Base-by-base conservation (phyloP, 2,113 vertebrate species). In the Chionis minor region DNA sequence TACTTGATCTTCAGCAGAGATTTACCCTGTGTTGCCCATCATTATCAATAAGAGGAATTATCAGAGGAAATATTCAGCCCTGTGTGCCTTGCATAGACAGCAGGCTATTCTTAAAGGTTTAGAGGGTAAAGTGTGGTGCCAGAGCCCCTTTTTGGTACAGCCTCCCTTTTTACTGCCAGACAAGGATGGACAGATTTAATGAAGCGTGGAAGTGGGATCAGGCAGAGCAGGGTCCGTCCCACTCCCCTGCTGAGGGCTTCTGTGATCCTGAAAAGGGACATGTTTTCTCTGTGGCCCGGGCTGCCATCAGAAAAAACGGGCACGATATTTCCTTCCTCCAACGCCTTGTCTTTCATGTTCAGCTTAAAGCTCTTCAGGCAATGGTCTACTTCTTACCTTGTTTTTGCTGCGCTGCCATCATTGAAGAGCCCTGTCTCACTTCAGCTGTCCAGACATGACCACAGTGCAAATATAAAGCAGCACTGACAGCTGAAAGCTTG, bases 401-500 rank as follows among this genome's bases (percentile, higher is more conserved):
- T 51, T 88, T 94, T 81, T 63, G 62, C 74, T 66, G 24, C 77
- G 30, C 71, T 92, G 67, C 80, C 79, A 38, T 80, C 81, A 66
- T 3, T 63, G 75, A 58, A 90, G 85, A 81, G 56, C 74, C 26
- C 38, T 72, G 79, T 73, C 59, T 96, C 82, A 55, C 40, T 93
- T 92, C 63, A 71, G 75, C 75, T 88, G 58, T 90, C 82, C 80
- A 86, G 90, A 47, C 59, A 30, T 22, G 90, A 86, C 96, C 86
- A 78, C 10, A 88, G 67, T 23, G 61, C 63, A 96, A 92, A 96
- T 71, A 86, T 80, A 90, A 90, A 92, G 28, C 42, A 58, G 45
- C 18, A 12, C 10, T 95, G 93, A 83, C 92, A 93, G 79, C 62
- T 88, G 51, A 80, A 96, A 86, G 24, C 51, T 75, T 81, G n/a